Evolutionary conservation across 2,113 vertebrate genomes (phyloP), one percentile per base, ranked within the genome.

Genomic region (Leptocoma aspasia): DNA sequence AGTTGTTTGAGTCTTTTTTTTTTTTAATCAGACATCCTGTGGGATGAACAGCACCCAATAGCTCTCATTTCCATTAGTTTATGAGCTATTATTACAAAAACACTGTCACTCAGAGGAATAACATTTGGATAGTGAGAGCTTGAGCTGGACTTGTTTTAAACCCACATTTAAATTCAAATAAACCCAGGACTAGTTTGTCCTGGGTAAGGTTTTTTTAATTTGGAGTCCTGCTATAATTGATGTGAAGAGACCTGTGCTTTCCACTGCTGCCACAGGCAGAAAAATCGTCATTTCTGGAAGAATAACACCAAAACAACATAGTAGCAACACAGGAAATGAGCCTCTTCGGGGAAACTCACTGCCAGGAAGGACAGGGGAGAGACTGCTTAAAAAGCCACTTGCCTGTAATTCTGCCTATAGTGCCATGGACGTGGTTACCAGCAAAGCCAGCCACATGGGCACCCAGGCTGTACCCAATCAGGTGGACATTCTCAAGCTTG

Each of bases 381-480:
- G 24, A n/a, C 4, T 4, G 6, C 30, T 69, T 7, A 12, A 41
- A 65, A 50, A 27, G 13, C 10, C 45, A 82, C 97, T 95, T 96
- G 98, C 99, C 99, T 54, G 99, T 99, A 89, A 99, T 99, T 79
- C 99, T 98, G 83, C 99, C 99, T 47, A 99, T 96, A 0, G 86
- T 98, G 28, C 99, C 99, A 7, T 41, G 96, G 28, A 98, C 98
- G 1, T 98, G 98, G 24, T 98, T 99, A 13, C 99, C 99, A 7
- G 98, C 98, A 4, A 98, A 99, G n/a, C 99, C 99, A 0, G 99
- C 99, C 5, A 99, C 99, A 0, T 99, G 99, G 10, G 99, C 99
- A 0, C 99, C 99, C 10, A 99, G 98, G 96, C 99, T 99, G 96
- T 99, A 99, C 83, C 99, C 99, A 4, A 99, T 99, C 92, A 99